phyloP scores from a whole-genome alignment of 2,888 invertebrate genomes.

The Synergus laeviventris region DNA sequence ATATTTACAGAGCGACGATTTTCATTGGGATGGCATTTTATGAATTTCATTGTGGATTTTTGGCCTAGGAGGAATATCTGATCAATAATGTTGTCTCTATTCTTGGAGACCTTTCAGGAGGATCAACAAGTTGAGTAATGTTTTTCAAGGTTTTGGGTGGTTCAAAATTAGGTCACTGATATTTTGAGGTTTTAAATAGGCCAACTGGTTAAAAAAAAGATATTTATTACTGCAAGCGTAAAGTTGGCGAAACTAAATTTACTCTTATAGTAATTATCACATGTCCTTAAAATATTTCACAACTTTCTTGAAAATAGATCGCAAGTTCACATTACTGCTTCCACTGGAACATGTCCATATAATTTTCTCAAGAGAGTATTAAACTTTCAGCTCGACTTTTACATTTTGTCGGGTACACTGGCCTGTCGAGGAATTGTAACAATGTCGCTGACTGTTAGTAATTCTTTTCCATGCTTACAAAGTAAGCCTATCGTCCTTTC shows the following conservation, averaged over 20 bases:
- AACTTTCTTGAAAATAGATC: neutral
- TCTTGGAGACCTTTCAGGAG: neutral
- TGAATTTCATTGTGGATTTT: too few relatives aligned
- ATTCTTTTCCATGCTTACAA: neutral
- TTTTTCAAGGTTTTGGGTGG: too few relatives aligned
- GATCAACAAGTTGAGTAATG: neutral
- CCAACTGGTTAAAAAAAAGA: too few relatives aligned
- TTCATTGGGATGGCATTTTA: neutral
- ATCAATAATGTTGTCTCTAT: too few relatives aligned
- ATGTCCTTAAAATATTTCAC: neutral
- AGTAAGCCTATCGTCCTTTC: neutral
- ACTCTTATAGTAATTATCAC: too few relatives aligned
- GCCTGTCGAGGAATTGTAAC: constrained; percentile 35
- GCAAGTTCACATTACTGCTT: neutral
- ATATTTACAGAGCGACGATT: neutral
- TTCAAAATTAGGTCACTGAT: too few relatives aligned
- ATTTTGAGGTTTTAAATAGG: neutral
- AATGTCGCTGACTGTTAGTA: constrained; percentile 39
- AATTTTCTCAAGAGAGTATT: constrained; percentile 26
- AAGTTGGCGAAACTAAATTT: neutral
- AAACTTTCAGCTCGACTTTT: neutral
- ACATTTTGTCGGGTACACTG: constrained; percentile 6
- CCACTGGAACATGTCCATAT: neutral
- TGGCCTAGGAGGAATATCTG: too few relatives aligned
- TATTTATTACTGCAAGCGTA: neutral